A percentile compares a stretch with the other conserved stretches of the same genome.
Evolutionary conservation across 1,140 invertebrate species (phyloP).

Genomic region (Bombus superbus): DNA sequence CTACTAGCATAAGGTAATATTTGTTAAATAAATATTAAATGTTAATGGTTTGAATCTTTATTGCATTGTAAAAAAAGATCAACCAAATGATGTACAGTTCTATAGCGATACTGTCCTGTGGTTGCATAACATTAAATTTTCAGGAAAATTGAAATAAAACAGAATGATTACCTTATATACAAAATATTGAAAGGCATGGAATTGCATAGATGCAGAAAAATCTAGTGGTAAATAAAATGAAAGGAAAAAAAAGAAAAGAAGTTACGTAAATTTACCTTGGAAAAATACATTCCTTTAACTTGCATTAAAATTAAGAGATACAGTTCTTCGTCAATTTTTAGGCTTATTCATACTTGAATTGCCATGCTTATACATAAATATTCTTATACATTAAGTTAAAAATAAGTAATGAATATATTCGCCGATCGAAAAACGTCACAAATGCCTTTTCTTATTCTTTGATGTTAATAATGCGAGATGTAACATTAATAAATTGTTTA

Average conservation of each 20-base stretch:
- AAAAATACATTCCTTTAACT: slow-evolving; percentile 29
- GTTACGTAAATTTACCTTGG: neutral
- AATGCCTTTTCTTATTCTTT: slow-evolving; percentile 3
- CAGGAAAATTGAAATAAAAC: neutral
- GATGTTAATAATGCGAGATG: neutral
- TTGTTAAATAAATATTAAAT: slow-evolving; percentile 67
- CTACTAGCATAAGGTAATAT: slow-evolving; percentile 58
- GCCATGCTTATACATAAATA: slow-evolving; percentile 1
- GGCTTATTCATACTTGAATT: neutral
- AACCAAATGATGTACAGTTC: slow-evolving; percentile 37
- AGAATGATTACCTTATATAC: neutral
- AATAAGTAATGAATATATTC: neutral
- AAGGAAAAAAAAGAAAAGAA: slow-evolving; percentile 3
- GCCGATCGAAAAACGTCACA: slow-evolving; percentile 2
- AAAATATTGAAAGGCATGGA: slow-evolving; percentile 29
- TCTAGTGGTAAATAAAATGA: neutral
- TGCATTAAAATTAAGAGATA: neutral
- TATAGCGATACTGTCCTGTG: neutral
- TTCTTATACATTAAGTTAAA: slow-evolving; percentile 4
- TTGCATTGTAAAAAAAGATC: slow-evolving; percentile 39
- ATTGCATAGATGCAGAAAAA: slow-evolving; percentile 29
- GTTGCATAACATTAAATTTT: slow-evolving; percentile 19
- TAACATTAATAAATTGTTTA: neutral
- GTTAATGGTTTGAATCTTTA: slow-evolving; percentile 62
- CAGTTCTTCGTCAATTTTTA: slow-evolving; percentile 11